These are phyloP conservation scores for Falco cherrug DNA, from an alignment of 2,797 vertebrate species.

Conservation along the genomic window DNA sequence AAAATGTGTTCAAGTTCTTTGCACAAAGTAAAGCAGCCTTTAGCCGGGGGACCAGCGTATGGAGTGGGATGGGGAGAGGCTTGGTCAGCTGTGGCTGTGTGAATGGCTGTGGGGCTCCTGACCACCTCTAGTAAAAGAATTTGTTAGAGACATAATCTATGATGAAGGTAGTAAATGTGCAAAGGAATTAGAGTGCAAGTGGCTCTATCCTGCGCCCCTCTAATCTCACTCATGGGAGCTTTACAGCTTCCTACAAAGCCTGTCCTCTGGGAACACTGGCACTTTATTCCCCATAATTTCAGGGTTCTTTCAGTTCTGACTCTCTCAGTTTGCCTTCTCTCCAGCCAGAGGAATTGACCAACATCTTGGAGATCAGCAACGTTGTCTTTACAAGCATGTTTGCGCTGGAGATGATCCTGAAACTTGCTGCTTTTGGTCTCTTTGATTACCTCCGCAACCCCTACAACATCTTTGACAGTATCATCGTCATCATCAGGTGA, in stretches of 20 bases:
- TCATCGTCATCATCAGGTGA: constrained; percentile 98
- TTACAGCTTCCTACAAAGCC: not conserved
- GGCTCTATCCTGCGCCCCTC: not conserved
- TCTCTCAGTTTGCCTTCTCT: constrained; percentile 57
- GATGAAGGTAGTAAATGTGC: not conserved
- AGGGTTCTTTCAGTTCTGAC: constrained; percentile 63
- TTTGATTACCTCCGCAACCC: constrained; percentile 94
- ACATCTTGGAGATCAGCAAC: constrained; percentile 96
- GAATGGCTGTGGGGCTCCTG: not conserved
- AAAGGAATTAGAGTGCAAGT: not conserved
- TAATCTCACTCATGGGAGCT: not conserved
- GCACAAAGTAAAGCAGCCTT: not conserved
- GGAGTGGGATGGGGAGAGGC: not conserved
- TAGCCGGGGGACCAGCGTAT: not conserved
- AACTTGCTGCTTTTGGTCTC: constrained; percentile 91
- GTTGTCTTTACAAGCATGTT: constrained; percentile 99
- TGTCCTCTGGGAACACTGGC: not conserved
- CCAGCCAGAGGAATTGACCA: constrained; percentile 94
- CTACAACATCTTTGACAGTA: constrained; percentile 95
- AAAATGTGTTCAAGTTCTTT: not conserved
- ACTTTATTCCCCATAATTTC: not conserved
- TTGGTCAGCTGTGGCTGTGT: not conserved
- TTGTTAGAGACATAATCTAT: not conserved
- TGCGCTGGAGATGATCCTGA: constrained; percentile 96
- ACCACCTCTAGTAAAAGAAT: not conserved